These are phyloP conservation scores for Ochotona princeps DNA, from an alignment of 2,113 vertebrate species.

Conservation along the genomic window DNA sequence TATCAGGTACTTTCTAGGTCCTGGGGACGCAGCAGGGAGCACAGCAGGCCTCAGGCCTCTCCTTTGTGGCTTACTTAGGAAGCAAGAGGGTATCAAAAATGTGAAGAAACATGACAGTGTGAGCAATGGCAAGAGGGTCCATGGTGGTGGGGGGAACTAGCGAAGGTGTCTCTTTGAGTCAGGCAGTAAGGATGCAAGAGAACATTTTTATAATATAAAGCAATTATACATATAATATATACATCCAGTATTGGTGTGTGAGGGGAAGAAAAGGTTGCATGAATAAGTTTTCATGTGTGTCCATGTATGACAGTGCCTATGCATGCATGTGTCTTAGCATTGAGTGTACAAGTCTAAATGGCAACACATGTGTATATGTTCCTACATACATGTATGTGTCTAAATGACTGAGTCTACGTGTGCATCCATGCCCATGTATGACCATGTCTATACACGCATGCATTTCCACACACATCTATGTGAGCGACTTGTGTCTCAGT, in stretches of 20 bases:
- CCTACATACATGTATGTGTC: not conserved
- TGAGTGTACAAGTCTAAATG: not conserved
- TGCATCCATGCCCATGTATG: not conserved
- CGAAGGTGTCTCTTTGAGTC: not conserved
- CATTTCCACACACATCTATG: no score
- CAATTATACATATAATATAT: no score
- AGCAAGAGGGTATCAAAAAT: not conserved
- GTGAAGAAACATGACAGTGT: accelerated
- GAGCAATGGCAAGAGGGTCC: not conserved
- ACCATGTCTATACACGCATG: not conserved
- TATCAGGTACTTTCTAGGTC: not conserved
- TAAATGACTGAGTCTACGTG: no score
- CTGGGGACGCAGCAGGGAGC: not conserved
- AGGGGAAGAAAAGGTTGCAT: not conserved
- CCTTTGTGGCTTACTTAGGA: not conserved
- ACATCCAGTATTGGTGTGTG: no score
- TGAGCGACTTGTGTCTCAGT: no score
- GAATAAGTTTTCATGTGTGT: accelerated
- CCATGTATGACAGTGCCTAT: not conserved
- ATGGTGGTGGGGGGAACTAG: no score
- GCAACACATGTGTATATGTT: no score
- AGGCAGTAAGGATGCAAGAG: not conserved
- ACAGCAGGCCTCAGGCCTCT: not conserved
- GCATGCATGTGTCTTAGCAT: not conserved
- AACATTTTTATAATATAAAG: no score